Base-by-base conservation (phyloP, 92 coral and sea anemone species). In the Galaxea fascicularis region DNA sequence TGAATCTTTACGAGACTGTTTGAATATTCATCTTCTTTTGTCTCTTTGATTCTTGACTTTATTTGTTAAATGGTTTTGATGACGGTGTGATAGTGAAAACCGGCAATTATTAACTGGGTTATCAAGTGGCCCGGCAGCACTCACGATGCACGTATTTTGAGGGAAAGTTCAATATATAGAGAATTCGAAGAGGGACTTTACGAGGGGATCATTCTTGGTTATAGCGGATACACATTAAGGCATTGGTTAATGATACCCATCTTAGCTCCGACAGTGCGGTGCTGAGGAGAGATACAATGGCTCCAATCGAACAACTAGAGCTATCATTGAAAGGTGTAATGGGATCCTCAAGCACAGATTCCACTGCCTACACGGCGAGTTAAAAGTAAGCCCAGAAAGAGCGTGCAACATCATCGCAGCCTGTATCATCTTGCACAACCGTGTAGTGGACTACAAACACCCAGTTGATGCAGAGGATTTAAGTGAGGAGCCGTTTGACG, bases 401-500 rank as follows among this genome's bases (percentile, higher is more conserved):
- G 74, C 39, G 17, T 39, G 83, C 83, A 41, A 52, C n/a, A n/a
- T n/a, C n/a, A n/a, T n/a, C n/a, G n/a, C n/a, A n/a, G n/a, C 73
- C 79, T 74, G 79, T 49, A 74, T 74, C 54, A 49, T 74, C 44
- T 74, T 74, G 44, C 79, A 54, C 49, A 49, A 74, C 20, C 74
- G 74, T 69, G 74, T 53, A 45, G 44, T 74, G 58, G 77, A 73
- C 77, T 73, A 73, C 77, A 73, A 51, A 51, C 79, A 74, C 79
- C 79, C 79, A 27, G 57, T 73, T 31, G 78, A 73, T 45, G 77
- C 24, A 51, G 77, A 73, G 35, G 77, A 73, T 54, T 14, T 74
- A 28, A 59, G 35, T 75, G 65, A 21, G 35, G 80, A 76, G 65
- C 46, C 41, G 44, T 18, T 53, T 15, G 22, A 76, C 21, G 65